A percentile compares a stretch with the other conserved stretches of the same genome.
These are phyloP conservation scores for Phocoena sinus DNA, from an alignment of 2,113 vertebrate species.

Conservation along the genomic window DNA sequence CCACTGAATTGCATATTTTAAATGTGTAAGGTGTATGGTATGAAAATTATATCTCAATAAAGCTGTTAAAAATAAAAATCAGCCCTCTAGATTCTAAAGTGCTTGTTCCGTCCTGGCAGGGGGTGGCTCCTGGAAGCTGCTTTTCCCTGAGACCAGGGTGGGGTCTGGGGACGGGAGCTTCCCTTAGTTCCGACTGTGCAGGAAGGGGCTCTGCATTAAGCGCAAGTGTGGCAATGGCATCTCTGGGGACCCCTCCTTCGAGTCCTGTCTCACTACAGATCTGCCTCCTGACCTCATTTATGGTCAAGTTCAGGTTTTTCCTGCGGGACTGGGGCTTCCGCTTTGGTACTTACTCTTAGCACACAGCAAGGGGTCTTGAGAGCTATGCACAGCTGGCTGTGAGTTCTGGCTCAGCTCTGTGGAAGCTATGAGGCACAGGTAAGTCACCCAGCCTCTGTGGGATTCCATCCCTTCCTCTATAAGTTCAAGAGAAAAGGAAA, in stretches of 20 bases:
- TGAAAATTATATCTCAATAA: background rate
- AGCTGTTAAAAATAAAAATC: background rate
- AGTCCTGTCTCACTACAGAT: too few species aligned
- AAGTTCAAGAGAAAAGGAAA: background rate
- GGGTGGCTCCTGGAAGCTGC: background rate
- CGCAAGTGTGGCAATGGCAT: accelerated
- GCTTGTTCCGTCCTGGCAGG: background rate
- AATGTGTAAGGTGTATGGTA: background rate
- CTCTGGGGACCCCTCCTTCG: background rate
- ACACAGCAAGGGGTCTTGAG: accelerated
- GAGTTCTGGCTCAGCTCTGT: background rate
- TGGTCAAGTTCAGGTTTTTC: background rate
- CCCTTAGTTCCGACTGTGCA: background rate
- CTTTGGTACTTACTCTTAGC: background rate
- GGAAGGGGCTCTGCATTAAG: background rate
- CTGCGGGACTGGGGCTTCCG: background rate
- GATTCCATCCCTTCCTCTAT: background rate
- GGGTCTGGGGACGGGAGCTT: background rate
- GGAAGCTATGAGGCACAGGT: background rate
- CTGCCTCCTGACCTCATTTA: background rate
- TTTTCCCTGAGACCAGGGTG: background rate
- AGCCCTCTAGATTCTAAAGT: background rate
- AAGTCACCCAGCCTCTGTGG: background rate
- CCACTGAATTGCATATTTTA: background rate
- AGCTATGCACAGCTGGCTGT: background rate